phyloP scores from a whole-genome alignment of 2,113 vertebrate genomes.

The Saguinus imperator region DNA sequence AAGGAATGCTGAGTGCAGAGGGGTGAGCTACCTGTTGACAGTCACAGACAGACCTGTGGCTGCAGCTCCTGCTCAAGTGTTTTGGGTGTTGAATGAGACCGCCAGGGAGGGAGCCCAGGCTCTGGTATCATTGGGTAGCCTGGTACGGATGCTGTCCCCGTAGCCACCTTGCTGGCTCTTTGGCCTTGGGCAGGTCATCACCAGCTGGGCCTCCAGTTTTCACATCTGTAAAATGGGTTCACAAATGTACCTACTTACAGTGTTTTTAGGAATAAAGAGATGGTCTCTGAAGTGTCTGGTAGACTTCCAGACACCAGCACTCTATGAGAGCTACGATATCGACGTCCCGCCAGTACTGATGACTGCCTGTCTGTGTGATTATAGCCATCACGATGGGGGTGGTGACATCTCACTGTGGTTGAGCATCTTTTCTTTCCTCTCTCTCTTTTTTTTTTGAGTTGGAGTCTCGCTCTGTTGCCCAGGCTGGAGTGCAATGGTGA shows the following conservation, averaged over 20 bases:
- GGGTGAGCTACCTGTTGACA: not conserved
- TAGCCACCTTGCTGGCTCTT: not conserved
- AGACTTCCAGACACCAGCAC: not conserved
- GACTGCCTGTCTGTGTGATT: not conserved
- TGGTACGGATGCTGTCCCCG: not conserved
- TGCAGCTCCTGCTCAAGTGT: fast-evolving
- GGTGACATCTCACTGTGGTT: not conserved
- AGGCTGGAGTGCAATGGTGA: too few species aligned
- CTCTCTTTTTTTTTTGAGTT: too few species aligned
- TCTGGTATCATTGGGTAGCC: not conserved
- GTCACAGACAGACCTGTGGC: not conserved
- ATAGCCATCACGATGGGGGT: too few species aligned
- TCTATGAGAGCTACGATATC: not conserved
- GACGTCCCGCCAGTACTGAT: fast-evolving
- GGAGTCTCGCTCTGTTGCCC: too few species aligned
- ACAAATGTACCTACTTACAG: too few species aligned
- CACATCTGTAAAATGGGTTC: not conserved
- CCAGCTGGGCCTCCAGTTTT: not conserved
- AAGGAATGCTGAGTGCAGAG: fast-evolving
- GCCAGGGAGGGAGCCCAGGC: not conserved
- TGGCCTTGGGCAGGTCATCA: not conserved
- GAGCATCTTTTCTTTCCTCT: not conserved
- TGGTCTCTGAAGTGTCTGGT: fast-evolving
- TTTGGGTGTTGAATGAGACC: not conserved
- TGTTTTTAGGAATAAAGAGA: not conserved